phyloP scores from a whole-genome alignment of 2,797 vertebrate genomes.

The Muscicapa comitata region DNA sequence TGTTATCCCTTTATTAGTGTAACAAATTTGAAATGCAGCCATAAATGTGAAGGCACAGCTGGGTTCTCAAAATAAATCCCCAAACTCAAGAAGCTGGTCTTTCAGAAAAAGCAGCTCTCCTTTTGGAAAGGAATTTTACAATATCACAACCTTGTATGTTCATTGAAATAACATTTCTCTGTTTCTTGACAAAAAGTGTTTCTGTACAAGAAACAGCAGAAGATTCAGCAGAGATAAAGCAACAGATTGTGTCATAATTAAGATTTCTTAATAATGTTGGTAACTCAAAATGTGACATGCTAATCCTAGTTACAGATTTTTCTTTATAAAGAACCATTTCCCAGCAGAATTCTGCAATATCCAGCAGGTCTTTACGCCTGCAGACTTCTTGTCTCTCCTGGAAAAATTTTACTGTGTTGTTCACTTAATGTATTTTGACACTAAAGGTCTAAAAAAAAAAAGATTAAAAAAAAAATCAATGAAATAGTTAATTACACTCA shows the following conservation, averaged over 20 bases:
- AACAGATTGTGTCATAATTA: not conserved
- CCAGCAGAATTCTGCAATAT: not conserved
- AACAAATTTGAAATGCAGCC: not conserved
- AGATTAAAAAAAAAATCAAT: not conserved
- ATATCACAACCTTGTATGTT: not conserved
- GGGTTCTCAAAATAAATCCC: not conserved
- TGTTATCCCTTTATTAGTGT: not conserved
- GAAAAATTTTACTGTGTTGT: not conserved
- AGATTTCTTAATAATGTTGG: not conserved
- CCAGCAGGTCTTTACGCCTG: not conserved
- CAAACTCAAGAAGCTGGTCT: not conserved
- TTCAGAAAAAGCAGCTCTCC: not conserved
- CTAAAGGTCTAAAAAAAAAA: not conserved
- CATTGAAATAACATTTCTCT: not conserved
- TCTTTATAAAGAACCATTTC: not conserved
- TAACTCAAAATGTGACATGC: not conserved
- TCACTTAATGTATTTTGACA: not conserved
- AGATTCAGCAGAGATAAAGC: not conserved
- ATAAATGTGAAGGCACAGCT: not conserved
- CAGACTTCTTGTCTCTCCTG: not conserved
- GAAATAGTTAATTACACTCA: not conserved
- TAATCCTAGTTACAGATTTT: not conserved
- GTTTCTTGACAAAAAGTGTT: not conserved
- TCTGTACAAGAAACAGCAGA: not conserved
- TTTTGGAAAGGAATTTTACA: not conserved